These are phyloP conservation scores for Drosophila fuyamai DNA, from an alignment of 1,140 invertebrate genomes.

Conservation along the genomic window DNA sequence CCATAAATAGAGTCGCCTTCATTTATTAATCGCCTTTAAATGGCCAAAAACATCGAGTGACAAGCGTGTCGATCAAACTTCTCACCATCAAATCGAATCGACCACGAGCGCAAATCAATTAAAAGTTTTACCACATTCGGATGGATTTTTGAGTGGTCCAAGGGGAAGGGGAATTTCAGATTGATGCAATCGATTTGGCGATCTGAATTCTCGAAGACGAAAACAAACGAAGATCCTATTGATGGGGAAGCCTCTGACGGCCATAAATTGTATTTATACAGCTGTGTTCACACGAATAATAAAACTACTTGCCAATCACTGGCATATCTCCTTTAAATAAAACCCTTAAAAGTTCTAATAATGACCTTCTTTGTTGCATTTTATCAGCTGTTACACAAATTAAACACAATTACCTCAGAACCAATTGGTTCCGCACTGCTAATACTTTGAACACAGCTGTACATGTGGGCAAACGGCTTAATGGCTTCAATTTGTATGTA, in stretches of 20 bases:
- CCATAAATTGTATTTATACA: slow-evolving; percentile 15
- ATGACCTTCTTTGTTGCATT: too few species aligned
- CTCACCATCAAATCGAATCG: slow-evolving; percentile 23
- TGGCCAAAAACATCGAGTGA: slow-evolving; percentile 37
- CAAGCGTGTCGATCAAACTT: slow-evolving; percentile 50
- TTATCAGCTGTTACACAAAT: too few species aligned
- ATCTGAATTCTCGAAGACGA: slow-evolving; percentile 23
- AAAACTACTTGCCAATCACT: neutral
- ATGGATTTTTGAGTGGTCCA: slow-evolving; percentile 2
- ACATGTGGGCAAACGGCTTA: neutral
- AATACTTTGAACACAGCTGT: neutral
- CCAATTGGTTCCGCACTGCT: neutral
- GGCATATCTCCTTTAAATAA: too few species aligned
- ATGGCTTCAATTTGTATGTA: neutral
- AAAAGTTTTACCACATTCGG: slow-evolving; percentile 38
- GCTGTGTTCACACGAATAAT: neutral
- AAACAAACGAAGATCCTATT: slow-evolving; percentile 17
- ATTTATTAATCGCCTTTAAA: slow-evolving; percentile 61
- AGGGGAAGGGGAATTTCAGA: slow-evolving; percentile 9
- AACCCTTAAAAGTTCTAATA: too few species aligned
- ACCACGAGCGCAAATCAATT: slow-evolving; percentile 34
- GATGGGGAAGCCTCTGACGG: slow-evolving; percentile 1
- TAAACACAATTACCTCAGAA: too few species aligned
- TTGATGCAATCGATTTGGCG: slow-evolving; percentile 39
- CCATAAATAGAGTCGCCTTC: slow-evolving; percentile 58